phyloP scores from a whole-genome alignment of 2,888 invertebrate genomes.

The Ectropis crepuscularia region DNA sequence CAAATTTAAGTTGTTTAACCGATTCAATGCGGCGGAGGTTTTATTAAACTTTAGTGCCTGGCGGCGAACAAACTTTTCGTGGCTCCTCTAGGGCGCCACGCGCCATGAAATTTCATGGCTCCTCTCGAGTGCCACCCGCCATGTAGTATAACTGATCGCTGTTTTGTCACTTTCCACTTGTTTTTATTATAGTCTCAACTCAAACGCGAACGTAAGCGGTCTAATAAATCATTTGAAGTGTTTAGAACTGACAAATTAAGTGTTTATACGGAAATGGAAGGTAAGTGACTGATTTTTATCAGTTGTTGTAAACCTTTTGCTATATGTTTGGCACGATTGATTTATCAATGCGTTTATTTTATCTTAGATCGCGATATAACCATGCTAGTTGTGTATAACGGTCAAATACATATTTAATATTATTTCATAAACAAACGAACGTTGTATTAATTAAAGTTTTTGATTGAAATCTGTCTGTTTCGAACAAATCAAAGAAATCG shows the following conservation, averaged over 20 bases:
- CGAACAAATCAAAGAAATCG: conserved; percentile 5
- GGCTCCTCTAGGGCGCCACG: conserved; percentile 7
- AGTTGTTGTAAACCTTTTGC: conserved; percentile 6
- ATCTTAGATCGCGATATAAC: conserved; percentile 3
- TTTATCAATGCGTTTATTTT: conserved; percentile 1
- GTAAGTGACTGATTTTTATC: conserved; percentile 7
- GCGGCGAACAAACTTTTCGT: conserved; percentile 7
- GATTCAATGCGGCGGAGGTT: conserved; percentile 4
- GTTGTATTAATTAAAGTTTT: conserved; percentile 11
- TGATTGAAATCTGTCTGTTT: conserved; percentile 2
- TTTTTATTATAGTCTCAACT: conserved; percentile 5
- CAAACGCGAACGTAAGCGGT: conserved; percentile 5
- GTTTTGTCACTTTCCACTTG: conserved; percentile 5
- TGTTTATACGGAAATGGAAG: conserved; percentile 4
- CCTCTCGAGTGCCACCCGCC: conserved; percentile 8
- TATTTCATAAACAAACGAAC: conserved; percentile 3
- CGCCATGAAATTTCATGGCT: conserved; percentile 8
- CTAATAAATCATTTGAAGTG: conserved; percentile 5
- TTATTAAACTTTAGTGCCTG: conserved; percentile 5
- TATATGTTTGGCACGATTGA: conserved; percentile 8
- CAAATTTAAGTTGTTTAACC: not conserved
- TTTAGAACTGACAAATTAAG: conserved; percentile 4
- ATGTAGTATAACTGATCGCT: conserved; percentile 6
- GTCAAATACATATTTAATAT: conserved; percentile 5
- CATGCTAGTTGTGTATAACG: conserved; percentile 9